A percentile compares a stretch with the other conserved stretches of the same genome.
Evolutionary conservation across 2,113 vertebrate genomes (phyloP).

Genomic region (Boulengeromyrus knoepffleri): DNA sequence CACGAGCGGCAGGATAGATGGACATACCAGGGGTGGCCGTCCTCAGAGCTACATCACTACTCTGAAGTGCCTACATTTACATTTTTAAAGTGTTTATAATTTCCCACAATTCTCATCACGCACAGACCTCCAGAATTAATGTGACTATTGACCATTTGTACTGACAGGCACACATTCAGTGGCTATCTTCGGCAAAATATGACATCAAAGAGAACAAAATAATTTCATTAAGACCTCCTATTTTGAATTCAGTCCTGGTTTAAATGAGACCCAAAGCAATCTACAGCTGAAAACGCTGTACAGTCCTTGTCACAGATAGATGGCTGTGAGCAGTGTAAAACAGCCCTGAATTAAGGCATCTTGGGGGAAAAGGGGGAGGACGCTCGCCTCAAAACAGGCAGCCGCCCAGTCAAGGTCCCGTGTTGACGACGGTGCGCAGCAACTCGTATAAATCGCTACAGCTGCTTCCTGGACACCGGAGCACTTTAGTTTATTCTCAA

Average conservation of each 20-base stretch:
- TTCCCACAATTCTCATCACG: not conserved
- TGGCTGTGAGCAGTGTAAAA: not conserved
- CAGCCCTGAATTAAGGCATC: not conserved
- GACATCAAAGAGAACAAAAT: not conserved
- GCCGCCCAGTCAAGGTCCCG: not conserved
- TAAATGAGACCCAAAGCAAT: not conserved
- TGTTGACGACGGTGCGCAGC: not conserved
- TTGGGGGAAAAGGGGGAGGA: not conserved
- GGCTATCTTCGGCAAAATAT: not conserved
- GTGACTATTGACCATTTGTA: not conserved
- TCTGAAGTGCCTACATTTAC: not conserved
- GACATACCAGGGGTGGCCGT: not conserved
- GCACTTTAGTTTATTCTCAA: not conserved
- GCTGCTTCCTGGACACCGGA: not conserved
- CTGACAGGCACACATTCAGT: not conserved
- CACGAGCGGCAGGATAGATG: not conserved
- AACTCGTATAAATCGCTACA: not conserved
- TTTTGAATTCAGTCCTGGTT: not conserved
- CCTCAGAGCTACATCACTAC: not conserved
- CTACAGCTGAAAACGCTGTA: not conserved
- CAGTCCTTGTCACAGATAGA: not conserved
- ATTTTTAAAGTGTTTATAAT: not conserved
- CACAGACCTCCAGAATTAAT: not conserved
- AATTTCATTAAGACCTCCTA: not conserved
- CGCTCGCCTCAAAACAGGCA: not conserved